A percentile compares a stretch with the other conserved stretches of the same genome.
Evolutionary conservation across 2,113 vertebrate species (phyloP).

Genomic region (Cairina moschata): DNA sequence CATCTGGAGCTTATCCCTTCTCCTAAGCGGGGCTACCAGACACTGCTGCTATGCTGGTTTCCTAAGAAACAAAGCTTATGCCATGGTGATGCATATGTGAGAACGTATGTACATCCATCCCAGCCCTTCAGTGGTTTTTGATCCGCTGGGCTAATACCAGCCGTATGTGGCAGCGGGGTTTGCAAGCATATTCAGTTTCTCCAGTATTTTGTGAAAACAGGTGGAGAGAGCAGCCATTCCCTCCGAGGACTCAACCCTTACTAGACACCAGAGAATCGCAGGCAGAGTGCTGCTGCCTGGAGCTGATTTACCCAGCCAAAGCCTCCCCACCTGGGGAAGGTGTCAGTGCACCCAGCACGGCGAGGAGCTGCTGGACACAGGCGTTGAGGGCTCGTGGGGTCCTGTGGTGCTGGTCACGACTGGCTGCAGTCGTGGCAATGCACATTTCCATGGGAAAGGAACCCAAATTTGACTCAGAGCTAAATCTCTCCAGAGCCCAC

Average conservation of each 20-base stretch:
- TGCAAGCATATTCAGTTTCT: neutral
- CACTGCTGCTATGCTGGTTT: slow-evolving; percentile 46
- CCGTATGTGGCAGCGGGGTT: neutral
- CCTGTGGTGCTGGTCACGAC: neutral
- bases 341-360: neutral
- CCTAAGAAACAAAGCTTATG: slow-evolving; percentile 61
- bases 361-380: neutral
- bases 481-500: neutral
- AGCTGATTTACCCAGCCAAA: neutral
- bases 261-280: neutral
- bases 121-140: neutral
- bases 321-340: neutral
- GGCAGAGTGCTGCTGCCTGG: neutral
- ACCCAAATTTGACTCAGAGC: neutral
- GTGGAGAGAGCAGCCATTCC: neutral
- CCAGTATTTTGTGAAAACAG: neutral
- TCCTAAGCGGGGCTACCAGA: neutral
- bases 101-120: neutral
- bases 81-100: slow-evolving; percentile 37
- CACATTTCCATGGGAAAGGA: neutral
- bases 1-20: neutral
- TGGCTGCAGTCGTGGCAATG: neutral
- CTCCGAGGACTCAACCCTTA: neutral
- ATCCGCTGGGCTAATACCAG: neutral
- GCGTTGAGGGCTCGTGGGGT: neutral